Base-by-base conservation (phyloP, 2,888 invertebrate genomes). In the Zaprionus bogoriensis region DNA sequence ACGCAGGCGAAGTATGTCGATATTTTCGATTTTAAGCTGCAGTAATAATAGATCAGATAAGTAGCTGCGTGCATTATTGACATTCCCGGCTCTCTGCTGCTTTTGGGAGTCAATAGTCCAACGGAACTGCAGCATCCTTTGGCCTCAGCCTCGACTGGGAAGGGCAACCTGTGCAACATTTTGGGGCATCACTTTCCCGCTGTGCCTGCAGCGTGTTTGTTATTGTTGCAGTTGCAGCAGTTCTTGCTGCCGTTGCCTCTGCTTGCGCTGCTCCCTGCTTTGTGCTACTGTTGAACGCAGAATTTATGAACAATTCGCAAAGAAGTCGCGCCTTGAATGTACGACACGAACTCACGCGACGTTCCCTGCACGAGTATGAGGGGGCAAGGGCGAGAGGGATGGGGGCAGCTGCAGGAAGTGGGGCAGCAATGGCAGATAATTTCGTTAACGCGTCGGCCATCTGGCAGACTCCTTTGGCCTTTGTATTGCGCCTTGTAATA, bases 271-370 rank as follows among this genome's bases (percentile, higher is more conserved):
- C 41, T 55, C 20, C 57, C 30, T 48, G 55, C 72, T 74, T 72
- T 62, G 64, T 69, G 83, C 87, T 87, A 85, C 83, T 86, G 87
- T 83, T 84, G 74, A 76, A 84, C 77, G 83, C 83, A 54, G 77
- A 84, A 84, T 87, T 84, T 84, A 84, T 84, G 83, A 87, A 87
- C 87, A 85, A 87, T 85, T 87, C 77, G 69, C 62, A 69, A 79
- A 73, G 77, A 64, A 85, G 82, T 85, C 79, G 85, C 83, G 87
- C 83, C 69, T 79, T 81, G 82, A 83, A 83, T 83, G 83, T 79
- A 83, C 83, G 83, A 87, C 83, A 74, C 71, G 61, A 82, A 79
- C 82, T 85, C 83, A 83, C 83, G 83, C 83, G 85, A 83, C 83
- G 87, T 59, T 67, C 64, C 52, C 48, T 17, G 12, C 9, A 19